A percentile compares a stretch with the other conserved stretches of the same genome.
Evolutionary conservation across 1,140 invertebrate genomes (phyloP).

Genomic region (Meloidogyne floridensis): DNA sequence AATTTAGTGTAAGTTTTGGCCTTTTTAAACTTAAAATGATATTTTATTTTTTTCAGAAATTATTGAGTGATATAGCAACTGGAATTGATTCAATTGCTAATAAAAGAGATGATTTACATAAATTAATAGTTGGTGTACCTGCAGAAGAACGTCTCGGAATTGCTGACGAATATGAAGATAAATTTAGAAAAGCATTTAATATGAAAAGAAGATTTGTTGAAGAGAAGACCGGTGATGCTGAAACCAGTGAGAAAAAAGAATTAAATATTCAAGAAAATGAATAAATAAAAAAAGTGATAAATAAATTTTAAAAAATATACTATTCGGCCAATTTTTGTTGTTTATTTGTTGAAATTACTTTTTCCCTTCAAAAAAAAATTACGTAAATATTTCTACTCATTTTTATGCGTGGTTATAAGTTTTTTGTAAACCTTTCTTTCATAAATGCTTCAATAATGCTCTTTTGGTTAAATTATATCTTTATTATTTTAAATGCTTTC

Average conservation of each 20-base stretch:
- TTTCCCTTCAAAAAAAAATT: no score
- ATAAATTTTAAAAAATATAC: no score
- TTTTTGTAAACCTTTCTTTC: no score
- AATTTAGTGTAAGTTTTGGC: constrained; percentile 56
- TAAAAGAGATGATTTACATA: constrained; percentile 15
- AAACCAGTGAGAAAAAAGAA: constrained; percentile 1
- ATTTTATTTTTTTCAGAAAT: constrained; percentile 33
- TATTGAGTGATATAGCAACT: constrained; percentile 36
- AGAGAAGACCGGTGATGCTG: background rate
- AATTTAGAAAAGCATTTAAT: constrained; percentile 25
- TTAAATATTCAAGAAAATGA: no score
- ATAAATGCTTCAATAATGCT: no score
- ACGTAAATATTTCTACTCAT: no score
- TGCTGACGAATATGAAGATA: constrained; percentile 20
- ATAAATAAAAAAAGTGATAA: background rate
- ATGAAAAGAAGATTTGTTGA: constrained; percentile 13
- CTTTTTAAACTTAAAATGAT: background rate
- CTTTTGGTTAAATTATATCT: background rate
- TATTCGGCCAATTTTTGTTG: no score
- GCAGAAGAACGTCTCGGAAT: constrained; percentile 8
- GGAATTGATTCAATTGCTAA: constrained; percentile 15
- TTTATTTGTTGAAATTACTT: no score
- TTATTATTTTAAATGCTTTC: no score
- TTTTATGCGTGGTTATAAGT: no score
- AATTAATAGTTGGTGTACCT: constrained; percentile 4